Evolutionary conservation across 1,140 invertebrate genomes (phyloP).

Genomic region (Radopholus similis): DNA sequence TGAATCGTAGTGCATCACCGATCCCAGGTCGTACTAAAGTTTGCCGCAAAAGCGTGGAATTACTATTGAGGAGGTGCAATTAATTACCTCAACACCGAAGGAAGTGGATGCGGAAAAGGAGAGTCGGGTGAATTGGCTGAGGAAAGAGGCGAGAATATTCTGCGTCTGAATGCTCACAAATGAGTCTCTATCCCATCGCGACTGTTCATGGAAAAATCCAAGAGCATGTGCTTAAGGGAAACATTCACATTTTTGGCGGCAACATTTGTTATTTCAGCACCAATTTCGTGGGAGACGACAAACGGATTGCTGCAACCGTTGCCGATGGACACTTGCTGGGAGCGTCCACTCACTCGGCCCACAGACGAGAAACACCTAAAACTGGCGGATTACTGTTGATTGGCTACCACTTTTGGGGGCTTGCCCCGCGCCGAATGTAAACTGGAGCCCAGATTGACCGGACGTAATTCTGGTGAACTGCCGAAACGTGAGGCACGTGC

Average conservation of each 20-base stretch:
- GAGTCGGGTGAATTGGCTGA: slow-evolving; percentile 37
- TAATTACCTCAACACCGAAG: slow-evolving; percentile 16
- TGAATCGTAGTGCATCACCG: slow-evolving; percentile 23
- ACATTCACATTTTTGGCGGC: background rate
- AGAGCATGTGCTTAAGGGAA: slow-evolving; percentile 25
- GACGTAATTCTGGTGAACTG: background rate
- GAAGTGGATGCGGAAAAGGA: background rate
- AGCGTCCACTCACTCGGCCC: background rate
- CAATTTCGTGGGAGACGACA: slow-evolving; percentile 37
- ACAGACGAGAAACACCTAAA: slow-evolving; percentile 37
- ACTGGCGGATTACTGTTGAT: background rate
- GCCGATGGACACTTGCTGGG: slow-evolving; percentile 29
- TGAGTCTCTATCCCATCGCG: slow-evolving; percentile 23
- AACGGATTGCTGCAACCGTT: slow-evolving; percentile 25
- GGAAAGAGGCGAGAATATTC: slow-evolving; percentile 23
- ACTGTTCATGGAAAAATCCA: slow-evolving; percentile 36
- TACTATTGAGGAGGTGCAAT: slow-evolving; percentile 10
- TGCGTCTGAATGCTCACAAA: slow-evolving; percentile 24
- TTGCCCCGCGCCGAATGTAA: slow-evolving; percentile 27
- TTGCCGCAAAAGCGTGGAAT: background rate
- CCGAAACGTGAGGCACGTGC: slow-evolving; percentile 22
- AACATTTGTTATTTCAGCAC: background rate
- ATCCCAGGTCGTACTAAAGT: slow-evolving; percentile 16
- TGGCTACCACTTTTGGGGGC: background rate
- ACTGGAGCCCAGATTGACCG: slow-evolving; percentile 5